Base-by-base conservation (phyloP, 2,113 vertebrate genomes). In the Plestiodon gilberti region DNA sequence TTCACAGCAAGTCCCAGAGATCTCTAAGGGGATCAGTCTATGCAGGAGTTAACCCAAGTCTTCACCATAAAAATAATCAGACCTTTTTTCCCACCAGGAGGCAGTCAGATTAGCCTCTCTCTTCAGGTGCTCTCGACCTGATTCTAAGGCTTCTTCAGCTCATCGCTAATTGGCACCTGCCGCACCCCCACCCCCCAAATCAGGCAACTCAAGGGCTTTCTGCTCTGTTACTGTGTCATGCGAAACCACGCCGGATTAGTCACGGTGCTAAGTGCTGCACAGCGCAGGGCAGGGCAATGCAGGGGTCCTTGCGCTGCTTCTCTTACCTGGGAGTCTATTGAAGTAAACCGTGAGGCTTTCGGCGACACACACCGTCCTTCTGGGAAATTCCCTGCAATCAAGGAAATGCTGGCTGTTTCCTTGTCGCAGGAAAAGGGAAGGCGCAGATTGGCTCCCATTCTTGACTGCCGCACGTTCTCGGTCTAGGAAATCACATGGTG, bases 81-180 rank as follows among this genome's bases (percentile, higher is more conserved):
- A 55, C n/a, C 62, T 13, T 61, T 6, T 10, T 20, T 17, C 40
- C 15, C 52, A 35, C 55, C 69, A 73, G 57, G 65, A 76, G 30
- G 0, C 35, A 71, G 81, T 59, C 7, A 35, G 57, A 55, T 61
- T 35, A 25, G 9, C 77, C 55, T 87, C 84, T 82, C 55, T 59
- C 84, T 84, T 82, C 25, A 70, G 59, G 84, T 69, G 81, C 74
- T 38, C 8, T 35, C 81, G 87, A 82, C 78, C 78, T 70, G 62
- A 81, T 81, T 81, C 64, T 33, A 17, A n/a, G 25, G 38, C 25
- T 57, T 48, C 77, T 57, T 67, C 43, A 28, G 20, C 57, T 73
- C 38, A 11, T 18, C 20, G 23, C 84, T 86, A 86, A 86, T 52
- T 74, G 78, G 57, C 69, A 65, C n/a, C n/a, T n/a, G n/a, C n/a